A percentile compares a stretch with the other conserved stretches of the same genome.
phyloP scores from a whole-genome alignment of 2,797 vertebrate genomes.

The Pseudochaenichthys georgianus region DNA sequence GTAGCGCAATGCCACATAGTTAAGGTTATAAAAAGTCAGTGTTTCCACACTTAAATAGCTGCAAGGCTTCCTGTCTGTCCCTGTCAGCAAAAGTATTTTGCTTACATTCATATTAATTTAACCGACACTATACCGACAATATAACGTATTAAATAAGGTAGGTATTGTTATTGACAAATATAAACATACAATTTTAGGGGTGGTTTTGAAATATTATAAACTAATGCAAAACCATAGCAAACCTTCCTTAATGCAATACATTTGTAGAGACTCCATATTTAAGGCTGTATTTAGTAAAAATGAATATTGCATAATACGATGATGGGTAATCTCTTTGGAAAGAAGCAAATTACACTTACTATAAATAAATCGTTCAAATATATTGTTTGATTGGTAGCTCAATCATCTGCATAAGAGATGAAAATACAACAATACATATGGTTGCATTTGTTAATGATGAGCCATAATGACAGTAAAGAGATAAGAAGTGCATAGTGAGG shows the following conservation, averaged over 20 bases:
- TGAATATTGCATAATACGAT: conserved; percentile 52
- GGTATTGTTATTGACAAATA: neutral
- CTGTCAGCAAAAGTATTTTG: neutral
- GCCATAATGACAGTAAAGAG: conserved; percentile 29
- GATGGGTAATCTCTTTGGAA: conserved; percentile 45
- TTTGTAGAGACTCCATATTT: conserved; percentile 13
- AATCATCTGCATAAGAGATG: conserved; percentile 13
- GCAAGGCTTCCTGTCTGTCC: neutral
- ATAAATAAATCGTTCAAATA: neutral
- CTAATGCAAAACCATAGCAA: neutral
- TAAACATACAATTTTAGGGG: neutral
- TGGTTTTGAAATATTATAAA: neutral
- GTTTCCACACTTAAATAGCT: neutral
- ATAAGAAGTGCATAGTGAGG: conserved; percentile 43
- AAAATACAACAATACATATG: conserved; percentile 28
- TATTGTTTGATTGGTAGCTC: conserved; percentile 20
- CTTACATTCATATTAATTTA: neutral
- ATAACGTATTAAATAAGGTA: neutral
- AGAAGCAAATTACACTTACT: conserved; percentile 19
- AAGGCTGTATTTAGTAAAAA: conserved; percentile 26
- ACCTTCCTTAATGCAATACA: neutral
- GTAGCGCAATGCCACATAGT: neutral
- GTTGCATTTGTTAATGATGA: conserved; percentile 51
- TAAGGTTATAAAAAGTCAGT: neutral
- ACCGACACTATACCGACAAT: neutral